Evolutionary conservation across 53 echinoderm and acorn worm genomes (phyloP).

Genomic region (Mesocentrotus franciscanus): DNA sequence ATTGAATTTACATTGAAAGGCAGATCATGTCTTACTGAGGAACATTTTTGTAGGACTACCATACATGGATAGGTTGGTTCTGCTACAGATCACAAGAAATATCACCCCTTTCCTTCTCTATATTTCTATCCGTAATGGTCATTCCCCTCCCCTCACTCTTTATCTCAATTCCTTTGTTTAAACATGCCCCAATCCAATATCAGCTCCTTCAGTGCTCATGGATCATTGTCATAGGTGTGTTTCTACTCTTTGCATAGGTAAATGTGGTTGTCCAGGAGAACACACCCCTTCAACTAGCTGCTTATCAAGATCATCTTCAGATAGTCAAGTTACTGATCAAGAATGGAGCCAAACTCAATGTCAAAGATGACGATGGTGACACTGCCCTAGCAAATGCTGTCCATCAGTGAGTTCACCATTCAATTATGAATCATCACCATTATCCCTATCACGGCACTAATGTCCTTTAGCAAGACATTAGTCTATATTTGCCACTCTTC

Average conservation of each 20-base stretch:
- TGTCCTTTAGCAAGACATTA: too few species aligned
- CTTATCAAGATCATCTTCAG: constrained; percentile 73
- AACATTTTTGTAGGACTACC: too few species aligned
- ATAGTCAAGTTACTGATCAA: constrained; percentile 59
- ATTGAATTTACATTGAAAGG: too few species aligned
- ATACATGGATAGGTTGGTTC: too few species aligned
- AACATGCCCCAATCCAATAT: not conserved
- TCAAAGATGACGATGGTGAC: constrained; percentile 77
- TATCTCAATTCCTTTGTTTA: too few species aligned
- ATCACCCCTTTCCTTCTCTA: not conserved
- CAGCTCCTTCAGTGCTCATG: too few species aligned
- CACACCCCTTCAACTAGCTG: constrained; percentile 74
- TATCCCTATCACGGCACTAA: too few species aligned
- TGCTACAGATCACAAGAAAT: too few species aligned
- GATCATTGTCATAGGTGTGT: too few species aligned
- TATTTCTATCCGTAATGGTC: not conserved
- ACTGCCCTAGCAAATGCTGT: constrained; percentile 73
- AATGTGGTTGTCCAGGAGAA: not conserved
- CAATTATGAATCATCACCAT: not conserved
- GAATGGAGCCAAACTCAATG: constrained; percentile 66
- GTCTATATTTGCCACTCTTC: too few species aligned
- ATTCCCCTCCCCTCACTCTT: too few species aligned
- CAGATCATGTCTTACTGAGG: too few species aligned
- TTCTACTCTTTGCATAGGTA: not conserved
- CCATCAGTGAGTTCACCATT: constrained; percentile 62